Base-by-base conservation (phyloP, 1,140 invertebrate genomes). In the Conus betulinus region DNA sequence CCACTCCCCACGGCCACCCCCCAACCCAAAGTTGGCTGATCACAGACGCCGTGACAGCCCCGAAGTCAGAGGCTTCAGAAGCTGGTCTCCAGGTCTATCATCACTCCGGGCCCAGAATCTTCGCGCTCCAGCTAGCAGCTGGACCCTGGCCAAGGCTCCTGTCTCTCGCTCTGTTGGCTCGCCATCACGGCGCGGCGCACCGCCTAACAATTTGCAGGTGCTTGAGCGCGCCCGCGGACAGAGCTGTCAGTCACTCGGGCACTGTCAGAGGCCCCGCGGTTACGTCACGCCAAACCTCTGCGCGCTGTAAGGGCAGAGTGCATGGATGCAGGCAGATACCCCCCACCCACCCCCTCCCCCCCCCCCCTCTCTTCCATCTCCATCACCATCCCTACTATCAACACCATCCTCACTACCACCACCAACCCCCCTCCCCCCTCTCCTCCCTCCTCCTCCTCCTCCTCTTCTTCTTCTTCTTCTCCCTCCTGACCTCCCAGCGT, bases 181-280 rank as follows among this genome's bases (percentile, higher is more conserved):
- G 27, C 20, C 8, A 11, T 81, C 78, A 81, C 78, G 78, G 39
- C 5, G 10, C 17, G 8, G 78, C 78, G 17, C 78, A 81, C 78
- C 78, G 78, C 52, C 8, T 81, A 53, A 81, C 78, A 81, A 81
- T 81, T 53, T 81, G 78, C 78, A 81, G 78, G 78, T 81, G 78
- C 39, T 51, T 81, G 8, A 53, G 78, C 78, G 78, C 39, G 51
- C 23, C 8, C 78, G 78, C 52, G 8, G 78, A 81, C 78, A 20
- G 51, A 81, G 51, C 78, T 81, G 78, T 81, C 78, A 81, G 51
- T 81, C 78, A 81, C 78, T 81, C 39, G 15, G 8, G 78, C 78
- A 25, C 39, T 81, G 78, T 52, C 51, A 5, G 15, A 8, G 78
- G 76, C 76, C 23, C 78, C 52, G 51, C 52, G 13, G 78, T 81